Evolutionary conservation across 2,113 vertebrate species (phyloP).

Genomic region (Illadopsis cleaveri): DNA sequence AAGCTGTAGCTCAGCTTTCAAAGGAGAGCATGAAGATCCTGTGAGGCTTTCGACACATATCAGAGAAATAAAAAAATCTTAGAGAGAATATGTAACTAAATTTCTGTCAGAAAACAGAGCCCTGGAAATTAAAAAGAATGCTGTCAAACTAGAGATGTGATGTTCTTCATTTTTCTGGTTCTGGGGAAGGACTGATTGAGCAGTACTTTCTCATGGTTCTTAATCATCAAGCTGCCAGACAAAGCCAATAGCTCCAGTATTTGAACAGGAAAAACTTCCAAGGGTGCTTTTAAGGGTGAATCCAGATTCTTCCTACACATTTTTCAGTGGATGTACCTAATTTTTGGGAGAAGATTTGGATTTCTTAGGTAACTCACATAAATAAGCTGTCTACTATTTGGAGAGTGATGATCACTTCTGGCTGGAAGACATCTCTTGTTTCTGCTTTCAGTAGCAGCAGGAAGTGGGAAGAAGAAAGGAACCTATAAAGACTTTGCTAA

Average conservation of each 20-base stretch:
- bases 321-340: not conserved
- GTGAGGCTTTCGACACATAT: not conserved
- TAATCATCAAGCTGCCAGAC: not conserved
- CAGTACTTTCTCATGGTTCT: not conserved
- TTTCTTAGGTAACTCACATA: not conserved
- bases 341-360: not conserved
- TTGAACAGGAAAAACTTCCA: not conserved
- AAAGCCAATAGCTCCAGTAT: not conserved
- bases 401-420: not conserved
- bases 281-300: not conserved
- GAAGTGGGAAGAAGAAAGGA: not conserved
- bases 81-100: not conserved
- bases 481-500: not conserved
- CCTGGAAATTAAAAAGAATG: not conserved
- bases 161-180: not conserved
- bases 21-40: not conserved
- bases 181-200: not conserved
- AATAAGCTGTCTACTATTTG: not conserved
- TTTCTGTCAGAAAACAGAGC: not conserved
- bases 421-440: not conserved
- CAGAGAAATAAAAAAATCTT: not conserved
- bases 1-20: not conserved
- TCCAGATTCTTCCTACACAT: not conserved
- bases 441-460: not conserved
- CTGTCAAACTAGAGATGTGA: not conserved